Percentiles rank a stretch among this genome's conserved stretches.
These are phyloP conservation scores for Ramphastos sulfuratus DNA, from an alignment of 2,113 vertebrate species.

Conservation along the genomic window DNA sequence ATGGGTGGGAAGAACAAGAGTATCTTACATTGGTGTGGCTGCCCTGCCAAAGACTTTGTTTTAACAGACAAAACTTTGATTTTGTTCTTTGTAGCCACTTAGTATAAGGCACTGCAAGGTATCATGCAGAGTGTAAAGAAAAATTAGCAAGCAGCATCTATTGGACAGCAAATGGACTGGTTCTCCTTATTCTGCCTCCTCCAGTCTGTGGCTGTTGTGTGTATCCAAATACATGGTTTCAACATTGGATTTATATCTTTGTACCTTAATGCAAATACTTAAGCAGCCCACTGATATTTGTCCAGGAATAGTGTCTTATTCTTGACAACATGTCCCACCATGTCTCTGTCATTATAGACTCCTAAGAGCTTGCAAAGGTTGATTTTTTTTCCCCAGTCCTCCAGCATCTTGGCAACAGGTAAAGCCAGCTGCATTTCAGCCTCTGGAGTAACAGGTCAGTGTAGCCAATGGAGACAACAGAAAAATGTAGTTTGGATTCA, in stretches of 20 bases:
- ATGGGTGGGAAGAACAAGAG: background rate
- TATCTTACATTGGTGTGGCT: background rate
- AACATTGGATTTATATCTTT: conserved; percentile 34
- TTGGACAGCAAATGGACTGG: background rate
- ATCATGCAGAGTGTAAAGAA: background rate
- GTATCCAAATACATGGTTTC: conserved; percentile 9
- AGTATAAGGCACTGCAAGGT: background rate
- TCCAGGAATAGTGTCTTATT: conserved; percentile 12
- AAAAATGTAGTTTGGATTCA: background rate
- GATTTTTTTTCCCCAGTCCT: background rate
- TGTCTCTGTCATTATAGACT: conserved; percentile 2
- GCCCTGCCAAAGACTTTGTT: background rate
- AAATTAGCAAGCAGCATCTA: background rate
- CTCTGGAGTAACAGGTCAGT: background rate
- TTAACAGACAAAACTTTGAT: background rate
- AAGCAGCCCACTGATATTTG: conserved; percentile 5
- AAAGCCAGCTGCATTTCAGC: background rate
- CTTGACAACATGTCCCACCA: conserved; percentile 32
- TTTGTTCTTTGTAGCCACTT: background rate
- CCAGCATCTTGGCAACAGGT: background rate
- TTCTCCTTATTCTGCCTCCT: background rate
- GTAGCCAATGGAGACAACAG: background rate
- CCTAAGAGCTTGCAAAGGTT: conserved; percentile 1
- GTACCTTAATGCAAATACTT: conserved; percentile 12
- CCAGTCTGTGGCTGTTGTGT: background rate